Percentiles rank a stretch among this genome's conserved stretches.
Conservation (phyloP, 2,797 vertebrate genomes). For the Champsocephalus gunnari region DNA sequence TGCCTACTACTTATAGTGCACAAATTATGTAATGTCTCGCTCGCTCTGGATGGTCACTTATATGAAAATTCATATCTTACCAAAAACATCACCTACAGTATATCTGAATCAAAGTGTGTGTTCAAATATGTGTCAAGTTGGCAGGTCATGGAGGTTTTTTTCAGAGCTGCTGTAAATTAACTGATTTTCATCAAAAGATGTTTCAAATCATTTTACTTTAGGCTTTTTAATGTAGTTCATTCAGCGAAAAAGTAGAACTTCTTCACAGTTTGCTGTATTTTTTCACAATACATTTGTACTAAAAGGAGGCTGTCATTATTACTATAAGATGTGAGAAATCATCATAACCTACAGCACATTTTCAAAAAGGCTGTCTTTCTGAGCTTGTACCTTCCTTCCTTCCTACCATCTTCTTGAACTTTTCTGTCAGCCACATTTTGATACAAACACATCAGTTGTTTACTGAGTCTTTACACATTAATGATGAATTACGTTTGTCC, state of each 20-base stretch:
- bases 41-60: neutral
- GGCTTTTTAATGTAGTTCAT: neutral
- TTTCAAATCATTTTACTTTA: neutral
- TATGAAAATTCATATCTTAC: neutral
- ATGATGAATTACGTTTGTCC: constrained; percentile 66
- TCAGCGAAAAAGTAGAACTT: neutral
- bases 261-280: neutral
- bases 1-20: neutral
- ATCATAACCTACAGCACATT: neutral
- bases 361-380: constrained; percentile 8
- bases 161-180: neutral
- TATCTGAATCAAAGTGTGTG: neutral
- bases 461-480: constrained; percentile 59
- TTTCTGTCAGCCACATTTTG: constrained; percentile 6
- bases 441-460: constrained; percentile 38
- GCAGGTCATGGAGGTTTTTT: neutral
- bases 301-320: neutral
- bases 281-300: neutral
- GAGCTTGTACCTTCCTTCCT: neutral
- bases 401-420: neutral
- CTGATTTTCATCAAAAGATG: neutral
- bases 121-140: neutral
- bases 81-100: neutral
- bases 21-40: neutral
- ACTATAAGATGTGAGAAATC: neutral